phyloP scores from a whole-genome alignment of 2,888 invertebrate genomes.

The Caenorhabditis doughertyi region DNA sequence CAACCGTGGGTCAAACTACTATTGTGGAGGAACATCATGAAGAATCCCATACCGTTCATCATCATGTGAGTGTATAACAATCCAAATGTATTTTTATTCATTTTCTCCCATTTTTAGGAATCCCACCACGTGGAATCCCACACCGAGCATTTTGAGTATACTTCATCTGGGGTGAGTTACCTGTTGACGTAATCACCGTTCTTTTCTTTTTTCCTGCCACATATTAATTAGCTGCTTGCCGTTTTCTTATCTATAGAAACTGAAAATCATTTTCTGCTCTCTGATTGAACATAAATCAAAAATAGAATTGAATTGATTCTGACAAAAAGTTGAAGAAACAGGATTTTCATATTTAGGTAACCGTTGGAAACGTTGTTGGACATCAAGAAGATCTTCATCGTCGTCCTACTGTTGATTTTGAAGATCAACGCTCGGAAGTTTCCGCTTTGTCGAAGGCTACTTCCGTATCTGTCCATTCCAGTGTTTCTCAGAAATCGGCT shows the following conservation, averaged over 20 bases:
- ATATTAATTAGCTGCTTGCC: neutral
- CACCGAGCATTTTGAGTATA: slow-evolving; percentile 42
- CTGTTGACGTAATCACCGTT: slow-evolving; percentile 3
- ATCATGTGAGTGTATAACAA: slow-evolving; percentile 22
- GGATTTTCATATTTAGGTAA: slow-evolving; percentile 25
- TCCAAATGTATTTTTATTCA: neutral
- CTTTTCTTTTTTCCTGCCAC: no score
- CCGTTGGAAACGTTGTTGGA: slow-evolving; percentile 44
- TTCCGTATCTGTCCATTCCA: slow-evolving; percentile 71
- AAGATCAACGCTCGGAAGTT: slow-evolving; percentile 53
- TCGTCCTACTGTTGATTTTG: slow-evolving; percentile 38
- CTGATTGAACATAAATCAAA: slow-evolving; percentile 13
- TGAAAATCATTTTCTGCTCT: slow-evolving; percentile 56
- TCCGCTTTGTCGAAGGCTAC: slow-evolving; percentile 65
- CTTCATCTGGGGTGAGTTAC: slow-evolving; percentile 48
- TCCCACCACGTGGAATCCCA: slow-evolving; percentile 39
- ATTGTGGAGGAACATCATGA: slow-evolving; percentile 40
- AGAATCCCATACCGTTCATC: slow-evolving; percentile 35
- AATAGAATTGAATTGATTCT: neutral
- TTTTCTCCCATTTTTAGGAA: slow-evolving; percentile 36
- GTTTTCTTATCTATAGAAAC: slow-evolving; percentile 49
- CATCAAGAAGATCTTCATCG: slow-evolving; percentile 33
- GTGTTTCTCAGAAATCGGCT: slow-evolving; percentile 68
- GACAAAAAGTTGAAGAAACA: neutral
- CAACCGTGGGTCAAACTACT: slow-evolving; percentile 39